Evolutionary conservation across 2,888 invertebrate species (phyloP), one percentile per base, ranked within the genome.

Genomic region (Ectemnius cavifrons): DNA sequence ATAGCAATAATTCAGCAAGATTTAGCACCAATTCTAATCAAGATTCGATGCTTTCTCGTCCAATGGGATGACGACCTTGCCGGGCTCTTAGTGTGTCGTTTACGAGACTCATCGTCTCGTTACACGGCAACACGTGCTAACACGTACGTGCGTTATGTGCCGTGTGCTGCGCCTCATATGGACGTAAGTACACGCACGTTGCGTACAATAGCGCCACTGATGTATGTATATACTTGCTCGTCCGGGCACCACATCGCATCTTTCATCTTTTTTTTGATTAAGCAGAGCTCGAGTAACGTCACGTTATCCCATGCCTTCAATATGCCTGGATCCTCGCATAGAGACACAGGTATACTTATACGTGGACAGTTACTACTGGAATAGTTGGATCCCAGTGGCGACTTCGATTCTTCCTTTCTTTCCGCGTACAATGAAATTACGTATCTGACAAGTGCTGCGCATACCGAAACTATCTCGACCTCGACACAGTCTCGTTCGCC

Each of bases 401-500:
- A 37, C 4, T 37, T 37, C 37, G 46, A 49, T 46, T 56, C 72
- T 69, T 56, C 16, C 18, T 77, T 76, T 68, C 77, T 77, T 77
- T 77, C 68, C 68, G 63, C 77, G 77, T 76, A 60, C 77, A 60
- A 63, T 52, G 63, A 77, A 77, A 77, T 77, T 77, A 77, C 77
- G 77, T 69, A 60, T 76, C 63, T 77, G 72, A 76, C 67, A 64
- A 68, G 66, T 71, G 76, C 72, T 52, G 67, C 72, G 77, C 76
- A 77, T 77, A 69, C 77, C 68, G 77, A 77, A 77, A 66, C 76
- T 71, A 59, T 66, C 20, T 45, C 64, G 73, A 67, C 69, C 76
- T 78, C 77, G 77, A 72, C 73, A 73, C 68, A 76, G 62, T 70
- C 67, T 75, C 63, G 18, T 71, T 73, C 64, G 56, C 52, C 37